A percentile compares a stretch with the other conserved stretches of the same genome.
These are phyloP conservation scores for Pyralis farinalis DNA, from an alignment of 2,888 invertebrate genomes.

Conservation along the genomic window DNA sequence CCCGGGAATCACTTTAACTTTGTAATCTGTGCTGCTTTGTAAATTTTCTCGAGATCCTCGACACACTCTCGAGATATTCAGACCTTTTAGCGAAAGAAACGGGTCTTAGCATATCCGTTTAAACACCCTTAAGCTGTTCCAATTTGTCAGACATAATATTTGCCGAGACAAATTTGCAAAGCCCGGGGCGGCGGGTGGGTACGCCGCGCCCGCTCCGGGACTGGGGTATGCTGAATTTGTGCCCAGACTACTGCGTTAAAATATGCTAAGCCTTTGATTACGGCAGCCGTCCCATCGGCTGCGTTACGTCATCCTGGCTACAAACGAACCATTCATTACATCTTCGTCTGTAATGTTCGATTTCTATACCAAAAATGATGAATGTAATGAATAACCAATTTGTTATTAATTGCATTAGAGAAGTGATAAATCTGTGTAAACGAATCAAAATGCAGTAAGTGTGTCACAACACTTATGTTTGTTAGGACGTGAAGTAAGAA, in stretches of 20 bases:
- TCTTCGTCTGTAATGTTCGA: background rate
- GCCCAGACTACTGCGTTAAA: constrained; percentile 1
- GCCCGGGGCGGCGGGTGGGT: constrained; percentile 8
- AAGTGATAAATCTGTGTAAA: too few species aligned
- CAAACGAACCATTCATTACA: background rate
- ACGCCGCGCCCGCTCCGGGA: background rate
- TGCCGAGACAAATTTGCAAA: constrained; percentile 8
- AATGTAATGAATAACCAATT: too few species aligned
- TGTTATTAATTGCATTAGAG: too few species aligned
- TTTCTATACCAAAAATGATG: too few species aligned
- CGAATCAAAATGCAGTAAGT: too few species aligned
- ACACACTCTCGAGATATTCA: background rate
- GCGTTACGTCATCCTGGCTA: background rate
- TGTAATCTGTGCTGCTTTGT: background rate
- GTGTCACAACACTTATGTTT: too few species aligned
- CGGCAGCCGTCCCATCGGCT: background rate
- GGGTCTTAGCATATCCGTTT: constrained; percentile 6
- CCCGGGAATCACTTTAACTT: background rate
- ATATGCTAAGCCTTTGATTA: background rate
- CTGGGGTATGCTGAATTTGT: background rate
- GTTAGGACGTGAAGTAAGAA: background rate
- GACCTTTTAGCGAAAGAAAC: constrained; percentile 1
- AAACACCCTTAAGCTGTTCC: constrained; percentile 13
- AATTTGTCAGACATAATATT: constrained; percentile 20
- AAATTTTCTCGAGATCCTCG: background rate